Evolutionary conservation across 2,113 vertebrate genomes (phyloP).

Genomic region (Spea multiplicata): DNA sequence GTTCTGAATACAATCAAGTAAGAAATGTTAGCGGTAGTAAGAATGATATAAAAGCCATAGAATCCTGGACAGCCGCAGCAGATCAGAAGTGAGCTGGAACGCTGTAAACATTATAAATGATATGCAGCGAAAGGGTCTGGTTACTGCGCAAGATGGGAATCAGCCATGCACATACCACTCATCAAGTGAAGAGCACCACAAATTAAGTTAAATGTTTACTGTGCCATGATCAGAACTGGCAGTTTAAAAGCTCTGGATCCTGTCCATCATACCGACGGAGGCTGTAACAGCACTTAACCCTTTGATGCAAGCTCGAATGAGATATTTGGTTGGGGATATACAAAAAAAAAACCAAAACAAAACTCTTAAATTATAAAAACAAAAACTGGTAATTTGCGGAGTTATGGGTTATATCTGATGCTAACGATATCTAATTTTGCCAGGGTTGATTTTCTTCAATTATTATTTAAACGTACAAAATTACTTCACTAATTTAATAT

Average conservation of each 20-base stretch:
- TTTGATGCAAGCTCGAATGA: background rate
- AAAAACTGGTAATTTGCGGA: too few species aligned
- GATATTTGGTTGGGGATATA: background rate
- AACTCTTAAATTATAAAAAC: too few species aligned
- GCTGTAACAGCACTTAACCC: slow-evolving; percentile 9
- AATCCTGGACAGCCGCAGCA: slow-evolving; percentile 30
- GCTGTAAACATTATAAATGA: slow-evolving; percentile 45
- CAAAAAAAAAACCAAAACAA: too few species aligned
- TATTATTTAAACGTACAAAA: too few species aligned
- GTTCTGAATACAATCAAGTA: background rate
- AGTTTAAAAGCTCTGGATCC: slow-evolving; percentile 33
- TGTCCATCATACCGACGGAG: slow-evolving; percentile 18
- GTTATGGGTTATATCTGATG: too few species aligned
- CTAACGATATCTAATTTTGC: too few species aligned
- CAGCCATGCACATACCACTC: slow-evolving; percentile 38
- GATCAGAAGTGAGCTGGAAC: slow-evolving; percentile 33
- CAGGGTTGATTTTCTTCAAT: too few species aligned
- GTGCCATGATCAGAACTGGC: slow-evolving; percentile 28
- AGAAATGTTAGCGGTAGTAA: slow-evolving; percentile 6
- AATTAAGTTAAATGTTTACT: slow-evolving; percentile 46
- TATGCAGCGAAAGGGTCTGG: slow-evolving; percentile 41
- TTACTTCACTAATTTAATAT: too few species aligned
- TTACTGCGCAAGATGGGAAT: slow-evolving; percentile 34
- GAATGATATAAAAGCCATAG: slow-evolving; percentile 34
- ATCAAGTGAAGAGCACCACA: slow-evolving; percentile 46